Conservation (phyloP, 2,888 invertebrate genomes). For the Cactoblastis cactorum region DNA sequence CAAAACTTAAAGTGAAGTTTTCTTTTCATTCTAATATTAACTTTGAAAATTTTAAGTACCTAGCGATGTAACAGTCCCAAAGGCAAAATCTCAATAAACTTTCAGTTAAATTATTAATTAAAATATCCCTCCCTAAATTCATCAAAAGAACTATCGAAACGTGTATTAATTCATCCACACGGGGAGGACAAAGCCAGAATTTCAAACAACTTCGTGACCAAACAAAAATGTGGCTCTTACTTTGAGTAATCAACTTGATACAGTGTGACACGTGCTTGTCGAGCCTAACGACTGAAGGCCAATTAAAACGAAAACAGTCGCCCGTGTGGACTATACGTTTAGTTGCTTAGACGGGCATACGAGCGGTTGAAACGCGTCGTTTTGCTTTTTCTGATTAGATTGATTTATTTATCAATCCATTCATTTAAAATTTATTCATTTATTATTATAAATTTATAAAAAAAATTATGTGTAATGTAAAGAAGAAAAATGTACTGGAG, state of each 20-base stretch:
- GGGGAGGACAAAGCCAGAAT: conserved; percentile 19
- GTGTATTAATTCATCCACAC: conserved; percentile 15
- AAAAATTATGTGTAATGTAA: too few relatives aligned
- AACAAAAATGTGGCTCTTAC: conserved; percentile 52
- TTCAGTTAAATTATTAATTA: not conserved
- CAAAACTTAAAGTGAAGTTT: too few relatives aligned
- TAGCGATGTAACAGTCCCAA: not conserved
- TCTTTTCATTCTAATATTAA: too few relatives aligned
- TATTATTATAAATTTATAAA: too few relatives aligned
- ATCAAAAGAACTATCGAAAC: conserved; percentile 9
- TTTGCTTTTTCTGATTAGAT: not conserved
- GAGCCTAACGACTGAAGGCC: conserved; percentile 50
- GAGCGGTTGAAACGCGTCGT: conserved; percentile 17
- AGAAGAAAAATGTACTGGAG: too few relatives aligned
- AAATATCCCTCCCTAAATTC: not conserved
- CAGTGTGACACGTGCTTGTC: conserved; percentile 45
- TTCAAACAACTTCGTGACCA: conserved; percentile 30
- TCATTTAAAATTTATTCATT: not conserved
- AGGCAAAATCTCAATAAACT: not conserved
- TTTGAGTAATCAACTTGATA: conserved; percentile 59
- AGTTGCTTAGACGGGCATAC: conserved; percentile 8
- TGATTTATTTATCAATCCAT: too few relatives aligned
- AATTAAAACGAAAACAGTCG: conserved; percentile 50
- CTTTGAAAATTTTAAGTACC: too few relatives aligned
- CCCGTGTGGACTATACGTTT: conserved; percentile 24